These are phyloP conservation scores for Paramisgurnus dabryanus DNA, from an alignment of 2,113 vertebrate genomes.

Conservation along the genomic window DNA sequence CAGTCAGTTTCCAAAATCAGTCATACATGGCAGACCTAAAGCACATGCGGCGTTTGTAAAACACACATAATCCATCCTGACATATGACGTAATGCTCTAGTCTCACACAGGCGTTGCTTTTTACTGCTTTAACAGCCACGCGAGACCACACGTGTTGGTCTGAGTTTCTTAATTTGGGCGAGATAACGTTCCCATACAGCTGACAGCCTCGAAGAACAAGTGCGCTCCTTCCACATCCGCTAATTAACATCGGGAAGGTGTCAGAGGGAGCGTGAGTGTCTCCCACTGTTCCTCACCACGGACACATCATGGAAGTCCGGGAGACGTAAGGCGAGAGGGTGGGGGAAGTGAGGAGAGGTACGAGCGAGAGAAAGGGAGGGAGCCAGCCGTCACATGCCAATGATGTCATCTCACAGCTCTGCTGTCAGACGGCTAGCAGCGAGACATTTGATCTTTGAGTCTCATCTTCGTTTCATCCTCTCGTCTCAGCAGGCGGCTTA, in stretches of 20 bases:
- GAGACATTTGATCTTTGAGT: conserved; percentile 68
- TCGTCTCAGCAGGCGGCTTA: conserved; percentile 60
- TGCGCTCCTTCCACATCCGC: conserved; percentile 20
- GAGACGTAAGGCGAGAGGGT: conserved; percentile 8
- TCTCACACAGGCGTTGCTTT: not conserved
- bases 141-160: conserved; percentile 6
- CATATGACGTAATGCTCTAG: not conserved
- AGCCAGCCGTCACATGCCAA: conserved; percentile 62
- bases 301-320: conserved; percentile 17
- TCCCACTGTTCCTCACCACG: conserved; percentile 20
- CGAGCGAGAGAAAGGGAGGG: conserved; percentile 24
- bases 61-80: not conserved
- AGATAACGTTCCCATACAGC: not conserved
- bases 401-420: conserved; percentile 72
- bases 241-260: conserved; percentile 47
- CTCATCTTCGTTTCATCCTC: conserved; percentile 64
- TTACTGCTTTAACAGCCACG: not conserved
- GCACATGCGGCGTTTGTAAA: not conserved
- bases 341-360: not conserved
- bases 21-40: not conserved
- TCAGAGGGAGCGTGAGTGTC: conserved; percentile 21
- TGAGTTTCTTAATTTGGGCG: conserved; percentile 28
- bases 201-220: conserved; percentile 13
- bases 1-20: not conserved
- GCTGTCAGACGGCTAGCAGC: conserved; percentile 59